Percentiles rank a stretch among this genome's conserved stretches.
These are phyloP conservation scores for Neostethus bicornis DNA, from an alignment of 2,797 vertebrate species.

Conservation along the genomic window DNA sequence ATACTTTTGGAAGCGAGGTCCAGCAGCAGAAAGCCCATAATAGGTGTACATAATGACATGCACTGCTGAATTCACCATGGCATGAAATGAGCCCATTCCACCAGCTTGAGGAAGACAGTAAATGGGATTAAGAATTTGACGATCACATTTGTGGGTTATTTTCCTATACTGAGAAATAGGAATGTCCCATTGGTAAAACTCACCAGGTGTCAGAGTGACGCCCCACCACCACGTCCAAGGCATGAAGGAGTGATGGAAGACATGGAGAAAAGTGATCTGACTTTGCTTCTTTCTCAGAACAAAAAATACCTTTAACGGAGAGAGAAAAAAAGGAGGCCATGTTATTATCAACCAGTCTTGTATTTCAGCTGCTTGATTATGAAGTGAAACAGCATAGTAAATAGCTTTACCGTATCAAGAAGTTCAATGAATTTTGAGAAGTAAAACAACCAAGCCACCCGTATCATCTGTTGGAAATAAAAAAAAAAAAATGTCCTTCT, in stretches of 20 bases:
- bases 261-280: conserved; percentile 97
- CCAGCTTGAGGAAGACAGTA: conserved; percentile 64
- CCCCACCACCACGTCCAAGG: conserved; percentile 99
- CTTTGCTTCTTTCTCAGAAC: conserved; percentile 94
- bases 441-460: conserved; percentile 90
- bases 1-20: conserved; percentile 93
- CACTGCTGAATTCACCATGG: conserved; percentile 91
- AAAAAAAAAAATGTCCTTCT: neutral
- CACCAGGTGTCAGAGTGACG: conserved; percentile 91
- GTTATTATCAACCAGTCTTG: neutral
- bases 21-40: conserved; percentile 92
- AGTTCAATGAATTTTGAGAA: conserved; percentile 95
- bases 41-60: conserved; percentile 97
- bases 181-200: conserved; percentile 30
- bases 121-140: neutral
- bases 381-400: neutral
- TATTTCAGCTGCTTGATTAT: neutral
- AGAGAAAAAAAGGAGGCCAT: conserved; percentile 1
- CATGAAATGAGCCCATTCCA: conserved; percentile 96
- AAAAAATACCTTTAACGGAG: conserved; percentile 87
- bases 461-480: conserved; percentile 85
- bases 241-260: conserved; percentile 97
- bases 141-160: too few species aligned
- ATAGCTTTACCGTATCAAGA: conserved; percentile 89
- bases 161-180: neutral